Conservation (phyloP, 2,888 invertebrate genomes). For the Phortica okadai region DNA sequence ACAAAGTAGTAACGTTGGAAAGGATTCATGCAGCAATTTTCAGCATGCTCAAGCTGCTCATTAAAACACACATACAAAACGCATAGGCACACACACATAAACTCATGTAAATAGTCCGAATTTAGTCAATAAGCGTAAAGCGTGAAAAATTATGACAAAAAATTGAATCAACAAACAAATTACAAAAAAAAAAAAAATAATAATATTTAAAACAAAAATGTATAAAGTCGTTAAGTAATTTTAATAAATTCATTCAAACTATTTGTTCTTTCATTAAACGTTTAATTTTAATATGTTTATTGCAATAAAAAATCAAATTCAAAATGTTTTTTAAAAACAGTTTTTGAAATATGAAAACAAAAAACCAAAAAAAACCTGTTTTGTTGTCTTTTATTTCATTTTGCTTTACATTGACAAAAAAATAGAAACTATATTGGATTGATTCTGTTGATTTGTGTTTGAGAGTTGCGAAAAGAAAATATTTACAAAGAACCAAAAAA, state of each 20-base stretch:
- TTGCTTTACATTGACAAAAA: conserved; percentile 11
- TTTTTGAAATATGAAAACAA: conserved; percentile 23
- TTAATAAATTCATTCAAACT: conserved; percentile 19
- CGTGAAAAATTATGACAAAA: neutral
- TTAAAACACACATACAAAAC: conserved; percentile 21
- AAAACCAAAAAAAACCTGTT: neutral
- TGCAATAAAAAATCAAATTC: conserved; percentile 27
- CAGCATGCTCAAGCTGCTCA: conserved; percentile 1
- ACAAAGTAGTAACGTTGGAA: neutral
- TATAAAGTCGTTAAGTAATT: conserved; percentile 20
- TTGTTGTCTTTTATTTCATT: conserved; percentile 28
- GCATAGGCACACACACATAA: too few relatives aligned
- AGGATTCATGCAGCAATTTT: neutral
- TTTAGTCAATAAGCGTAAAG: neutral
- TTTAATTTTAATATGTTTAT: conserved; percentile 30
- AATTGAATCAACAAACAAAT: neutral
- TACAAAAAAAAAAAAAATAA: neutral
- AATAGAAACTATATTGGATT: conserved; percentile 18
- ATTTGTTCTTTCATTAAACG: conserved; percentile 25
- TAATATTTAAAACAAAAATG: neutral
- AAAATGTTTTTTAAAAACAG: conserved; percentile 32
- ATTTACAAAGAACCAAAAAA: neutral
- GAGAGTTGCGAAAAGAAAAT: neutral
- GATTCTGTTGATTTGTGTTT: conserved; percentile 24
- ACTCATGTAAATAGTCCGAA: conserved; percentile 4